Conservation (phyloP, 2,113 vertebrate genomes). For the Pleuronectes platessa region DNA sequence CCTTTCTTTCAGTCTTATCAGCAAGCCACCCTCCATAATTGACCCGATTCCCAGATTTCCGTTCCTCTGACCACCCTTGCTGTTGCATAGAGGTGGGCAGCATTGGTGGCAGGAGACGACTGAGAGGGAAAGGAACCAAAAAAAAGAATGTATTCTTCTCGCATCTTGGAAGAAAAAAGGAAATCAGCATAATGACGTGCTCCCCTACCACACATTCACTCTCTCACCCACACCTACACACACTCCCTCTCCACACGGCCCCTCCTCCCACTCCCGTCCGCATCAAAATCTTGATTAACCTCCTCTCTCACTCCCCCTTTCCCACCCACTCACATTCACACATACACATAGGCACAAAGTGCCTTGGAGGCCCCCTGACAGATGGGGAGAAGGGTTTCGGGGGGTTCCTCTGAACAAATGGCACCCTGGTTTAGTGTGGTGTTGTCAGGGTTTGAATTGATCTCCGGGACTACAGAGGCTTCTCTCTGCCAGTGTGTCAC, state of each 20-base stretch:
- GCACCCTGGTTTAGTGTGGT: slow-evolving; percentile 84
- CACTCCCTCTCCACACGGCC: slow-evolving; percentile 37
- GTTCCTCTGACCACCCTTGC: slow-evolving; percentile 82
- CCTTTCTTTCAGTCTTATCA: slow-evolving; percentile 75
- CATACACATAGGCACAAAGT: slow-evolving; percentile 80
- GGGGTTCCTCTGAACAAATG: slow-evolving; percentile 83
- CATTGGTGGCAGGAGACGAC: slow-evolving; percentile 83
- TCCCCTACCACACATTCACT: slow-evolving; percentile 83
- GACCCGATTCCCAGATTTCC: slow-evolving; percentile 86
- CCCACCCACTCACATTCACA: slow-evolving; percentile 84
- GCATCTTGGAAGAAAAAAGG: slow-evolving; percentile 83
- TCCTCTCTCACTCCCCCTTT: slow-evolving; percentile 78
- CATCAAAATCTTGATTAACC: slow-evolving; percentile 85
- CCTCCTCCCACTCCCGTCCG: slow-evolving; percentile 74
- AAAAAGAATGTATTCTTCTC: slow-evolving; percentile 81
- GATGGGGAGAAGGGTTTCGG: slow-evolving; percentile 85
- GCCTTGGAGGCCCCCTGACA: slow-evolving; percentile 84
- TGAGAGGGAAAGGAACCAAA: slow-evolving; percentile 62
- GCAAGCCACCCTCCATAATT: slow-evolving; percentile 86
- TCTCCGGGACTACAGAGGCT: slow-evolving; percentile 83
- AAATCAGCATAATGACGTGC: slow-evolving; percentile 87
- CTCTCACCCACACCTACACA: slow-evolving; percentile 51
- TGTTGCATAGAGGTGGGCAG: slow-evolving; percentile 85
- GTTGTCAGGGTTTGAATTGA: slow-evolving; percentile 87
- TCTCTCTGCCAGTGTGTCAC: slow-evolving; percentile 84